A percentile compares a stretch with the other conserved stretches of the same genome.
Evolutionary conservation across 1,140 invertebrate species (phyloP).

Genomic region (Gonatopus flavifemur): DNA sequence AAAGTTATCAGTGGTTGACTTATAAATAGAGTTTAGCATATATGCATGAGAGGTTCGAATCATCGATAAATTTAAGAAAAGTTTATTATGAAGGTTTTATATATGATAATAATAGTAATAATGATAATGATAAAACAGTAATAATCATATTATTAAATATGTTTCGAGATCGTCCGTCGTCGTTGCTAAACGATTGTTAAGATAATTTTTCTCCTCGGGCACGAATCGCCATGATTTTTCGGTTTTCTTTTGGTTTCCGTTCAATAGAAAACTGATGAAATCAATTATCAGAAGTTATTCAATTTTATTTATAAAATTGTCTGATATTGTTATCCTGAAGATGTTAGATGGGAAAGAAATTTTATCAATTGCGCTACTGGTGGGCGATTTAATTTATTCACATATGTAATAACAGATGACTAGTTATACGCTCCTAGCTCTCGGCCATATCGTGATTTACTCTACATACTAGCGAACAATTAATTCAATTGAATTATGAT

Average conservation of each 20-base stretch:
- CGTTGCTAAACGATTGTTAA: no score
- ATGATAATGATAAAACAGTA: no score
- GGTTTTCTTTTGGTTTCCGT: neutral
- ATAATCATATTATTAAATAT: no score
- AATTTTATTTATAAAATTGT: slow-evolving; percentile 6
- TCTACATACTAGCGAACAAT: no score
- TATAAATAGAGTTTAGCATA: slow-evolving; percentile 57
- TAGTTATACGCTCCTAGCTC: slow-evolving; percentile 19
- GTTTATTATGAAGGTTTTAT: slow-evolving; percentile 31
- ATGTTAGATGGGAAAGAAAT: slow-evolving; percentile 41
- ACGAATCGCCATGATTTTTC: neutral
- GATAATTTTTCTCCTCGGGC: slow-evolving; percentile 11
- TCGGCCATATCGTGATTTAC: no score
- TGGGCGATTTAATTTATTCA: slow-evolving; percentile 43
- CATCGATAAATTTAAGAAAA: slow-evolving; percentile 31
- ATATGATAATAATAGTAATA: no score
- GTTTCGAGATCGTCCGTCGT: no score
- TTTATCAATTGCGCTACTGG: slow-evolving; percentile 47
- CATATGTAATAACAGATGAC: slow-evolving; percentile 19
- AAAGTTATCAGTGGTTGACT: slow-evolving; percentile 55
- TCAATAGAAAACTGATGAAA: neutral
- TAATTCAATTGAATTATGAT: no score
- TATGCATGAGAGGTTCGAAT: slow-evolving; percentile 38
- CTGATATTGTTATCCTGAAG: slow-evolving; percentile 31
- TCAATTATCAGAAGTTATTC: neutral